Percentiles rank a stretch among this genome's conserved stretches.
These are phyloP conservation scores for Anguilla pacifica DNA, from an alignment of 2,797 vertebrate species.

Conservation along the genomic window DNA sequence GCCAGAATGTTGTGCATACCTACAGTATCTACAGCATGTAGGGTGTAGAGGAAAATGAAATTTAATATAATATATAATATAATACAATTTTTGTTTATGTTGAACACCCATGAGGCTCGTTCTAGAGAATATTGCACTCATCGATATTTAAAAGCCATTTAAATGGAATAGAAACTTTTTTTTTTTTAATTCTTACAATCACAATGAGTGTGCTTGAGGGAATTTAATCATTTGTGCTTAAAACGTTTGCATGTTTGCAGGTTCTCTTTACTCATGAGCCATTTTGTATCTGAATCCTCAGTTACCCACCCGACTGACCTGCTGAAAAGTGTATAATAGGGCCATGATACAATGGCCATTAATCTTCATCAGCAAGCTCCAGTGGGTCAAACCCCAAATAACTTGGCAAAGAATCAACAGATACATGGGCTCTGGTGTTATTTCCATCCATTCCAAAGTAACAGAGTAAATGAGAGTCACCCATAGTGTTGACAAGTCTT, in stretches of 20 bases:
- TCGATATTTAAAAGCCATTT: no score
- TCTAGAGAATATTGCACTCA: no score
- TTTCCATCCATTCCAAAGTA: neutral
- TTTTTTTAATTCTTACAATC: neutral
- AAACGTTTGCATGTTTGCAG: neutral
- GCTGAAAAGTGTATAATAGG: neutral
- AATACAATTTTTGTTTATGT: no score
- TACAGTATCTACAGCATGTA: no score
- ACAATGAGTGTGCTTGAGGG: neutral
- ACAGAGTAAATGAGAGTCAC: neutral
- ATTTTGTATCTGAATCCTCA: neutral
- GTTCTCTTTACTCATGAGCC: neutral
- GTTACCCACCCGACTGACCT: neutral
- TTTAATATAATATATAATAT: no score
- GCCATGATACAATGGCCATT: neutral
- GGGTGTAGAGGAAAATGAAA: no score
- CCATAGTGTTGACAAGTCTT: neutral
- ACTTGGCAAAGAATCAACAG: neutral
- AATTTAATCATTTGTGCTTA: constrained; percentile 1
- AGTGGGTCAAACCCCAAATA: neutral
- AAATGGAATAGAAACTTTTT: no score
- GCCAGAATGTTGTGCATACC: no score
- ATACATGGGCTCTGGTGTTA: neutral
- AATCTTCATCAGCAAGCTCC: neutral
- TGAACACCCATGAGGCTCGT: no score